Conservation (phyloP, 2,113 vertebrate species). For the Xiphophorus maculatus region DNA sequence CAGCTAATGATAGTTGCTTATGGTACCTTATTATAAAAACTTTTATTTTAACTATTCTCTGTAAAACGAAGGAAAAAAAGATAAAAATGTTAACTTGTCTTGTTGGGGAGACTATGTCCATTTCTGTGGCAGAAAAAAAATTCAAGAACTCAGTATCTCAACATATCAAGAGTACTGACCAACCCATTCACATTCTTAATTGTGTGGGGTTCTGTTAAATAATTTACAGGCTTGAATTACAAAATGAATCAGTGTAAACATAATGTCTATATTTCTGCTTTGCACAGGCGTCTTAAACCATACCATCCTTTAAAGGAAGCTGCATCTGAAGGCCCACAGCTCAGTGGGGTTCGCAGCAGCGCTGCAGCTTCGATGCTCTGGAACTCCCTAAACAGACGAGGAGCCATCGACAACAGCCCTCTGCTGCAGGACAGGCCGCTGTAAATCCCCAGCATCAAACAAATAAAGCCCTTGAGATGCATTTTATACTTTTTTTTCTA, state of each 20-base stretch:
- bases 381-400: constrained; percentile 70
- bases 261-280: neutral
- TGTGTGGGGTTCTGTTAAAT: neutral
- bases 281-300: constrained; percentile 77
- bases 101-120: neutral
- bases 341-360: constrained; percentile 21
- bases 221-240: neutral
- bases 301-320: constrained; percentile 65
- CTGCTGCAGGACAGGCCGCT: constrained; percentile 82
- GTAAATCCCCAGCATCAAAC: constrained; percentile 56
- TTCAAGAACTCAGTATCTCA: neutral
- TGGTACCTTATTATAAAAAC: neutral
- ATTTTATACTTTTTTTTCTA: constrained; percentile 63
- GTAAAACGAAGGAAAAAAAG: neutral
- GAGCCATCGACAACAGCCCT: constrained; percentile 78
- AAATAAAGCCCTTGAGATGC: constrained; percentile 16
- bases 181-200: neutral
- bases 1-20: neutral
- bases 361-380: constrained; percentile 76
- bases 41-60: neutral
- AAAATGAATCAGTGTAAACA: neutral
- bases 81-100: neutral
- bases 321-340: constrained; percentile 15
- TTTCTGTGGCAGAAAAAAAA: too few species aligned
- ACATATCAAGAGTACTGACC: neutral